phyloP scores from a whole-genome alignment of 2,888 invertebrate genomes.

The Lutraria lutraria region DNA sequence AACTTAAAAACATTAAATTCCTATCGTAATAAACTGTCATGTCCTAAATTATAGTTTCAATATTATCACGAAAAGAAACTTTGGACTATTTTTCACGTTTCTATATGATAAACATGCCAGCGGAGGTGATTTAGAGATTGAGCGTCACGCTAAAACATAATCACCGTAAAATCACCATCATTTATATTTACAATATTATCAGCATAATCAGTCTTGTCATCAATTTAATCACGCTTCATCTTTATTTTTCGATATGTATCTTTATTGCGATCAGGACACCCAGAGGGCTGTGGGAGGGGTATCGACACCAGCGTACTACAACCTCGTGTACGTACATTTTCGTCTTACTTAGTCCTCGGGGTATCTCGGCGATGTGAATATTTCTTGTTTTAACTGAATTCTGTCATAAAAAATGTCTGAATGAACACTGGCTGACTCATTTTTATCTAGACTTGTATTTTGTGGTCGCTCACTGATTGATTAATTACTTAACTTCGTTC shows the following conservation, averaged over 20 bases:
- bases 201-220: conserved; percentile 11
- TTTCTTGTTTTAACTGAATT: too few species aligned
- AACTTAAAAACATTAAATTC: neutral
- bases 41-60: neutral
- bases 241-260: conserved; percentile 7
- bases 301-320: neutral
- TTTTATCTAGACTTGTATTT: neutral
- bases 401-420: too few species aligned
- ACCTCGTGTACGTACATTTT: neutral
- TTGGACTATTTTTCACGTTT: neutral
- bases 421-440: neutral
- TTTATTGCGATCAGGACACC: conserved; percentile 24
- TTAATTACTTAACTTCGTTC: neutral
- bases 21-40: neutral
- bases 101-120: conserved; percentile 18
- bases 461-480: neutral
- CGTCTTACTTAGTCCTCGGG: neutral
- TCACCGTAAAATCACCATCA: conserved; percentile 36
- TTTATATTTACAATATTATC: conserved; percentile 30
- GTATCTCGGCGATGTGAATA: neutral
- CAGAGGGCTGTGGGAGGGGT: conserved; percentile 7
- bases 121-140: neutral
- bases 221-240: conserved; percentile 27
- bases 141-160: conserved; percentile 25
- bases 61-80: neutral